Conservation (phyloP, 2,888 invertebrate genomes). For the Catocala fraxini region DNA sequence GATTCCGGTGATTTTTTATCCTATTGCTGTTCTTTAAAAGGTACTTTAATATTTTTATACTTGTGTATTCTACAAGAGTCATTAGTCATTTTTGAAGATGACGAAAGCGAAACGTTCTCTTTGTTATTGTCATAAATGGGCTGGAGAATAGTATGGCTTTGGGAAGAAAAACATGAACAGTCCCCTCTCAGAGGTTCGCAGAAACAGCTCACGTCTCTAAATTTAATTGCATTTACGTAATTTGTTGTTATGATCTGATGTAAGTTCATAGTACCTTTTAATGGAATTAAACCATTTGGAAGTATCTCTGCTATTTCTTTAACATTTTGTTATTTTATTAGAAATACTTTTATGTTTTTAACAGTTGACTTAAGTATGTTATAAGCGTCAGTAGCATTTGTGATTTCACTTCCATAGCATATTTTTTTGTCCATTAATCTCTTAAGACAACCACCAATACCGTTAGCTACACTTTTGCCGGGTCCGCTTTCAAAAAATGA, state of each 20-base stretch:
- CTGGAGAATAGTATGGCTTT: background rate
- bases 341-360: constrained; percentile 3
- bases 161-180: too few relatives aligned
- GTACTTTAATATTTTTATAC: too few relatives aligned
- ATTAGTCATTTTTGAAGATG: too few relatives aligned
- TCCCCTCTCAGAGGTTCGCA: constrained; percentile 14
- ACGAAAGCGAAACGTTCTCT: background rate
- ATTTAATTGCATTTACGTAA: constrained; percentile 13
- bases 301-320: constrained; percentile 4
- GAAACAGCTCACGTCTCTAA: constrained; percentile 22
- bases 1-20: background rate
- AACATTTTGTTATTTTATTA: constrained; percentile 6
- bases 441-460: background rate
- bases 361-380: background rate
- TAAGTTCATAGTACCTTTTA: constrained; percentile 30
- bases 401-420: constrained; percentile 23
- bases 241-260: constrained; percentile 24
- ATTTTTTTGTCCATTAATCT: background rate
- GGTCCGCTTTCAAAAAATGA: background rate
- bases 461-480: background rate
- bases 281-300: constrained; percentile 2
- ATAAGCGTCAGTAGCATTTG: constrained; percentile 28
- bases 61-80: too few relatives aligned
- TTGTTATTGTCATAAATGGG: constrained; percentile 2
- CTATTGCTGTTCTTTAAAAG: background rate